Evolutionary conservation across 2,113 vertebrate species (phyloP).

Genomic region (Dipodomys merriami): DNA sequence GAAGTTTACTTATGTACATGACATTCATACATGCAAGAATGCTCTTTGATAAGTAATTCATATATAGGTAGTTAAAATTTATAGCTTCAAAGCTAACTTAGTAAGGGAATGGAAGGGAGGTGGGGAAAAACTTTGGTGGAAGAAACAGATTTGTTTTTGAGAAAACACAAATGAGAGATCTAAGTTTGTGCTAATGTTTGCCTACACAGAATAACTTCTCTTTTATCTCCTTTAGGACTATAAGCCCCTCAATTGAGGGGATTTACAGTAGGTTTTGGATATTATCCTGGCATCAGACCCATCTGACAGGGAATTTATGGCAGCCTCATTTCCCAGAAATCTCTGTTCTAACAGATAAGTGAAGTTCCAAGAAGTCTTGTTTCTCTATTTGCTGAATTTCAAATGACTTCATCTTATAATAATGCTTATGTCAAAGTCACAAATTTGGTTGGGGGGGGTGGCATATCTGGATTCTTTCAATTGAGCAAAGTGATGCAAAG

Average conservation of each 20-base stretch:
- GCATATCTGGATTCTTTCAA: not conserved
- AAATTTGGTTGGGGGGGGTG: not conserved
- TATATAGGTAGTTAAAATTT: not conserved
- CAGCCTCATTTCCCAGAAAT: not conserved
- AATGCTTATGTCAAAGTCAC: not conserved
- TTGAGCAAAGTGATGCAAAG: not conserved
- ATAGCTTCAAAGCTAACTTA: not conserved
- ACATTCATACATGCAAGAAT: not conserved
- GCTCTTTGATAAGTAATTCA: not conserved
- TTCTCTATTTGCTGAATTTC: constrained; percentile 31
- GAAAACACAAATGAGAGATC: not conserved
- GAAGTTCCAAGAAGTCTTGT: not conserved
- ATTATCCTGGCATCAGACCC: not conserved
- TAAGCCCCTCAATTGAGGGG: not conserved
- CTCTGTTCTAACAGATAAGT: constrained; percentile 41
- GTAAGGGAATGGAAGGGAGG: not conserved
- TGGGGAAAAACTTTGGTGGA: not conserved
- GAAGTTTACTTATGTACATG: not conserved
- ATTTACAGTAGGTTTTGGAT: not conserved
- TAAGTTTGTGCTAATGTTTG: not conserved
- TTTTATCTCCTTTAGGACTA: not conserved
- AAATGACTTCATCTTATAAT: not conserved
- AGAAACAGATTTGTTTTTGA: not conserved
- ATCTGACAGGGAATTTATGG: not conserved
- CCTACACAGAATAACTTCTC: not conserved